Evolutionary conservation across 2,888 invertebrate species (phyloP), one percentile per base, ranked within the genome.

Genomic region (Phaonia tiefii): DNA sequence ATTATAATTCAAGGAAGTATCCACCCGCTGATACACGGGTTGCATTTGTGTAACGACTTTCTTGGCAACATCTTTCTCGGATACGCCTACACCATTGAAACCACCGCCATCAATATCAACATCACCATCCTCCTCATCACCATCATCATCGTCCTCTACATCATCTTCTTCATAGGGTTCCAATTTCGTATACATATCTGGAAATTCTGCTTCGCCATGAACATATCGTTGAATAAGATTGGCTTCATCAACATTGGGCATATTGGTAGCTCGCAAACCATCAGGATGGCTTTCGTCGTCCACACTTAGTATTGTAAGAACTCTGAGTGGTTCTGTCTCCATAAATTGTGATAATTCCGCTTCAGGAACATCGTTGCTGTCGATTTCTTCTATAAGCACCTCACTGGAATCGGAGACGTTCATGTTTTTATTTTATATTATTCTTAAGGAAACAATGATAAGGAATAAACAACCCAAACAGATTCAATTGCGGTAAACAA

Each of bases 151-250:
- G 67, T 91, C 90, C 46, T 91, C 91, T 25, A 86, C 87, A 10
- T 87, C 88, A 11, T 91, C 91, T 58, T 92, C 92, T 80, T 91
- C 91, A 20, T 91, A 90, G 37, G 93, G 93, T 72, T 91, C 91
- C 1, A 89, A 71, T 86, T 91, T 86, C 79, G 89, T 93, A 70
- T 89, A 90, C 63, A 89, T 95, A 83, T 96, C 95, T 31, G 94
- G 93, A 85, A 95, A 95, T 37, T 94, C 93, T 85, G 95, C 92
- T 89, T 95, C 93, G 1, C 95, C 96, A 86, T 93, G 93, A 70
- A 95, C 91, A 91, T 94, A 95, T 85, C 94, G 94, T 85, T 92
- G 93, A 0, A 95, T 94, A 37, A 95, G 88, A 72, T 92, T 92
- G 44, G 92, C 92, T 84, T 93, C 93, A 4, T 60, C 54, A 1